Evolutionary conservation across 1,140 invertebrate species (phyloP), one percentile per base, ranked within the genome.

Genomic region (Drosophila ficusphila): DNA sequence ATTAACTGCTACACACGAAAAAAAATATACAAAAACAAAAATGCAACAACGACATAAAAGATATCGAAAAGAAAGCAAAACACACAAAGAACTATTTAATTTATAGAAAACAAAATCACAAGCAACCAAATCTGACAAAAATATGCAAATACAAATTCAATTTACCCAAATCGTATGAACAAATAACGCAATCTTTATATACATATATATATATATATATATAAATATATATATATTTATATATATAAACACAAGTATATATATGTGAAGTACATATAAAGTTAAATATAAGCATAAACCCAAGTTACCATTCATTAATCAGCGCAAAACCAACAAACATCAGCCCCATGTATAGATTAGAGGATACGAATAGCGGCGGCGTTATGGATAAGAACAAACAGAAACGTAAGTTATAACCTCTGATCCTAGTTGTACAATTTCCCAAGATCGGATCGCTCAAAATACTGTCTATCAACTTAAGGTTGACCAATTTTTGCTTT

Each of bases 371-470:
- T 70, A 90, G 89, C 72, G 89, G 89, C 76, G 65, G 72, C 85
- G 89, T 81, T 64, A 90, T 90, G 89, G 89, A 90, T 70, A 90
- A 90, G 76, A 90, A 89, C 38, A 90, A 90, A 78, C 89, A 90
- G 76, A 90, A 90, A 79, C 76, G 89, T 90, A 54, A 90, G 89
- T 90, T 90, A 79, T 8, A 23, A 23, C 1, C 16, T 19, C 12
- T 18, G 2, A 19, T 16, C n/a, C 9, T 4, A 8, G 16, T 18
- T 4, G 2, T 48, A 23, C 2, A n/a, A 53, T n/a, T n/a, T n/a
- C 9, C 4, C 1, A 27, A 9, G 42, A 46, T 46, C 42, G 6
- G 1, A 44, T 44, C 8, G 42, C 42, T 44, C 21, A 23, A 21
- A 3, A 12, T 12, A 21, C 18, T 23, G 19, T 2, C 11, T 8